Conservation (phyloP, 2,113 vertebrate species). For the Elgaria multicarinata region DNA sequence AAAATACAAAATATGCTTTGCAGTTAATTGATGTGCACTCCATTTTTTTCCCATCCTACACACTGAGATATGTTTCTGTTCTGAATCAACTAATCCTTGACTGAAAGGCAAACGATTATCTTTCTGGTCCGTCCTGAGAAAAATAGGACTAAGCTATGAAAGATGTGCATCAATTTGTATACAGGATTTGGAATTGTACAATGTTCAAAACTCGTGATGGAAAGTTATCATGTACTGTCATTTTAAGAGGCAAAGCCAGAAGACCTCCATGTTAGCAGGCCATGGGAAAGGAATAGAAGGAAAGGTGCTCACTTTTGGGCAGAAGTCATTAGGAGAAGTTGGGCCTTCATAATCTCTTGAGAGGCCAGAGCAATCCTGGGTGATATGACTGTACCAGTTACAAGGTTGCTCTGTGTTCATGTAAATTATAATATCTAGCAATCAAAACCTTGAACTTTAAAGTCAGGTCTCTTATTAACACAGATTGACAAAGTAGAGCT, state of each 20-base stretch:
- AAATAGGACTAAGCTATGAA: conserved; percentile 6
- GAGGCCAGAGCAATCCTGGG: too few species aligned
- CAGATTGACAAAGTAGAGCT: not conserved
- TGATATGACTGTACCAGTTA: too few species aligned
- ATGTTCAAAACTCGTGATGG: conserved; percentile 38
- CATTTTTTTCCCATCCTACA: not conserved
- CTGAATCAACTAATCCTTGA: not conserved
- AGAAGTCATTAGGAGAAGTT: too few species aligned
- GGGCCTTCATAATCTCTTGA: too few species aligned
- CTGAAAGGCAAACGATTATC: not conserved
- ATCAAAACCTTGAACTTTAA: not conserved
- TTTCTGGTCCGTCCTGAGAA: not conserved
- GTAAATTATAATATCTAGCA: not conserved
- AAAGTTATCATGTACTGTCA: not conserved
- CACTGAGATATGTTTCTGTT: not conserved
- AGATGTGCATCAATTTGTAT: conserved; percentile 17
- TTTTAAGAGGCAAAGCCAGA: too few species aligned
- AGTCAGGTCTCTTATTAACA: not conserved
- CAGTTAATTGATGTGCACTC: not conserved
- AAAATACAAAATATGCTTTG: conserved; percentile 10
- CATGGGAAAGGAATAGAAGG: too few species aligned
- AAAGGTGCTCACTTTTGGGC: too few species aligned
- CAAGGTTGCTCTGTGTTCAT: not conserved
- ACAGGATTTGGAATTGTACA: conserved; percentile 28
- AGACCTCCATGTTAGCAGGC: too few species aligned